Evolutionary conservation across 2,113 vertebrate species (phyloP), one percentile per base, ranked within the genome.

Genomic region (Amphilophus citrinellus): DNA sequence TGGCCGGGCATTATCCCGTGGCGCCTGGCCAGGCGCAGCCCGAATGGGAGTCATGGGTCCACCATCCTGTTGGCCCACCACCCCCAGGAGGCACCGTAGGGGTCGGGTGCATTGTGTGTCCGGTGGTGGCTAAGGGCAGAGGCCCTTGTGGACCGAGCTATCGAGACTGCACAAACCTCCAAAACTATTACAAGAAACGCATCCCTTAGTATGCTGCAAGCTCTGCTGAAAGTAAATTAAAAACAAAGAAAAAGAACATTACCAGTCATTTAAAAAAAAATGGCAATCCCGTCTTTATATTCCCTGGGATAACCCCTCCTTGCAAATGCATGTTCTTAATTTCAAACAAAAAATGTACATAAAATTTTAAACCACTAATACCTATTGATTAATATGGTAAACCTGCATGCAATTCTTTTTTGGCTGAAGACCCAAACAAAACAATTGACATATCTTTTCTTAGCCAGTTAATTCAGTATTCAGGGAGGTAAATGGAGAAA

Each of bases 401-500:
- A 53, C 66, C 50, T 53, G 24, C 42, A 30, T 37, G 18, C 42
- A 71, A 7, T 8, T 15, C n/a, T 76, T 39, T 57, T 75, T 17
- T 4, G 5, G 57, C 24, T 60, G 50, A 73, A 10, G 2, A 27
- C 44, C 18, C 68, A 61, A 32, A 53, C 44, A 13, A 82, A 27
- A 68, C 11, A 44, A 53, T 27, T 56, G 44, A 77, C 50, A 76
- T 1, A 22, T 78, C 14, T 61, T 56, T 20, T 58, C 18, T 82
- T 18, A 37, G 42, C 10, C 11, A 4, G 65, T 61, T 56, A 42
- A 47, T 66, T 77, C 39, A 61, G 61, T 77, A 80, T 68, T 77
- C 32, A 60, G 60, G 10, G n/a, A 68, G 76, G 83, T 63, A 73
- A 89, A 83, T 22, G 15, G 1, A 22, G 7, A 75, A 47, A 7